Base-by-base conservation (phyloP, 1,140 invertebrate species). In the Neodiprion lecontei region DNA sequence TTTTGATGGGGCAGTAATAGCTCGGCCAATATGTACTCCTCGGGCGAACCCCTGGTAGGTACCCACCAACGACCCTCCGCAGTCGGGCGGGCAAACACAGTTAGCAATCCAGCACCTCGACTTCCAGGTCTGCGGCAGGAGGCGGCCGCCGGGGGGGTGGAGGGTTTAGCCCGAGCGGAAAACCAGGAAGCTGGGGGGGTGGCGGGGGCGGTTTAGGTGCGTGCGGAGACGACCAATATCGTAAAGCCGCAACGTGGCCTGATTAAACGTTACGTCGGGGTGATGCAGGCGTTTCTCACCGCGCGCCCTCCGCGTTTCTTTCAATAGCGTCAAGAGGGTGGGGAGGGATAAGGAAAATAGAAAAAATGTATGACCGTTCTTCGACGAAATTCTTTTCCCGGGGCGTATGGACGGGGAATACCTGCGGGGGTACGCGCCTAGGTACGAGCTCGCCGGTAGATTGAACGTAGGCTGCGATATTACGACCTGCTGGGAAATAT, bases 211-310 rank as follows among this genome's bases (percentile, higher is more conserved):
- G 78, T 67, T 74, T 79, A 79, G 78, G 78, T 77, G 79, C 79
- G 80, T 79, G 77, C 53, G 53, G 78, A 75, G 79, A 80, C 77
- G 77, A 82, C 85, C 86, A 86, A 87, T 86, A 84, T 87, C 87
- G 83, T 88, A 87, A 88, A 87, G 79, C 86, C 83, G 80, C 85
- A 88, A 88, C 86, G 86, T 87, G 85, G 84, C 85, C 84, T 86
- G 86, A 88, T 88, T 87, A 88, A 88, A 88, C 85, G 85, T 87
- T 87, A 87, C 84, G 84, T 79, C 28, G 28, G 28, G 28, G 28
- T 40, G 11, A 78, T 83, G 82, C 79, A 75, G 82, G 81, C 77
- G 82, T 84, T 84, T 82, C 84, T 81, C 82, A 76, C 79, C 74
- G 74, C 11, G 53, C 11, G 66, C 72, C 77, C 75, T 23, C 70